Conservation (phyloP, 2,113 vertebrate genomes). For the Sterrhoptilus dennistouni region DNA sequence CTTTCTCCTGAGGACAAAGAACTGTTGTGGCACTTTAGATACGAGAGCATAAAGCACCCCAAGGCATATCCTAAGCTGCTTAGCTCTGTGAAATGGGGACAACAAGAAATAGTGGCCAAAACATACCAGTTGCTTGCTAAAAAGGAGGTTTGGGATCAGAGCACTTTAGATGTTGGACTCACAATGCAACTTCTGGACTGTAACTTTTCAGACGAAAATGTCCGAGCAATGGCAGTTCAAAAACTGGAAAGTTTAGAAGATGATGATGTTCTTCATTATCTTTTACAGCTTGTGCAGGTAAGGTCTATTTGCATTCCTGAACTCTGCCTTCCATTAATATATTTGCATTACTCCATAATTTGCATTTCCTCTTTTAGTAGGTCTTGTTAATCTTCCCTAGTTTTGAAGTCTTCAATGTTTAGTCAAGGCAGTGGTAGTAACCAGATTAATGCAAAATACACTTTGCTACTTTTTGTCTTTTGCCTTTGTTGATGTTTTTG, state of each 20-base stretch:
- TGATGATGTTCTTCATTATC: constrained; percentile 93
- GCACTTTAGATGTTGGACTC: constrained; percentile 89
- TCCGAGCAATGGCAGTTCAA: constrained; percentile 92
- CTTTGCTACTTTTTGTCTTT: not conserved
- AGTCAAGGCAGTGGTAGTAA: not conserved
- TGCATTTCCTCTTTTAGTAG: not conserved
- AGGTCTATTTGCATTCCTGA: not conserved
- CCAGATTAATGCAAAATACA: not conserved
- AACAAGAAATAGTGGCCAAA: constrained; percentile 89
- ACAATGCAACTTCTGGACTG: constrained; percentile 97
- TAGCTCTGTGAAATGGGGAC: constrained; percentile 93
- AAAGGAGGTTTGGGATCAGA: constrained; percentile 89
- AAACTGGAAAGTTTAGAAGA: constrained; percentile 93
- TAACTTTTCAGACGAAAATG: constrained; percentile 93
- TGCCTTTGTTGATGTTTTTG: not conserved
- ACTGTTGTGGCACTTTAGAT: constrained; percentile 95
- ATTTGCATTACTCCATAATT: constrained; percentile 31
- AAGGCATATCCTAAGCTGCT: constrained; percentile 95
- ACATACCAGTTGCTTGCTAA: constrained; percentile 89
- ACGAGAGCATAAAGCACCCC: constrained; percentile 90
- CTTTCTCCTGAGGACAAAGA: constrained; percentile 95
- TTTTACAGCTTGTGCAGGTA: constrained; percentile 97
- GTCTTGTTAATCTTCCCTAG: not conserved
- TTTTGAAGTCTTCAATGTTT: not conserved
- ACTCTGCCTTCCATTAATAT: not conserved